Percentiles rank a stretch among this genome's conserved stretches.
Evolutionary conservation across 2,797 vertebrate genomes (phyloP).

Genomic region (Melanotaenia nigrans): DNA sequence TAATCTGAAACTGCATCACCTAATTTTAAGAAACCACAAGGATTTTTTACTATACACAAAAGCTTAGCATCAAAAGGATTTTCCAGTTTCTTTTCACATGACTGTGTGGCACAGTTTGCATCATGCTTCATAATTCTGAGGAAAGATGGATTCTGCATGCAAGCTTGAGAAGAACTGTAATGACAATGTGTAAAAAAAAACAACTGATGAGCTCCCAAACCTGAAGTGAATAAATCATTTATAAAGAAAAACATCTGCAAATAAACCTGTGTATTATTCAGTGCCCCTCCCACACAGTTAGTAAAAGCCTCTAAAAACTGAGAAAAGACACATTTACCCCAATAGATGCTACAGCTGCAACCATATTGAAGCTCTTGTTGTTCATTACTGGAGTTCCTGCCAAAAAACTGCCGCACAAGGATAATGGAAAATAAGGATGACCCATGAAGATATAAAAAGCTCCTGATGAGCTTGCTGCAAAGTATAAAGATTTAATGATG

Average conservation of each 20-base stretch:
- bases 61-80: neutral
- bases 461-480: neutral
- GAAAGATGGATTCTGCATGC: neutral
- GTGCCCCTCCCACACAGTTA: conserved; percentile 51
- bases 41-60: neutral
- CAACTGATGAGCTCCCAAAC: neutral
- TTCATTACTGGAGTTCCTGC: conserved; percentile 17
- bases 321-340: conserved; percentile 79
- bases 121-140: neutral
- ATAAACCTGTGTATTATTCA: conserved; percentile 13
- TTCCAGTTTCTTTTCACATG: neutral
- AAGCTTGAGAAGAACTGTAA: conserved; percentile 7
- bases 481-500: neutral
- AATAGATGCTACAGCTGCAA: conserved; percentile 48
- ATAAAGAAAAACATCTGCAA: conserved; percentile 8
- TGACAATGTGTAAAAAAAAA: neutral
- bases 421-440: neutral
- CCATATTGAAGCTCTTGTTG: conserved; percentile 50
- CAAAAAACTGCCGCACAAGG: conserved; percentile 1
- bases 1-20: neutral
- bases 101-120: neutral
- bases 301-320: conserved; percentile 45
- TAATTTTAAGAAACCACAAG: neutral
- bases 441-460: neutral
- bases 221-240: conserved; percentile 7